Evolutionary conservation across 2,797 vertebrate species (phyloP).

Genomic region (Holocentrus rufus): DNA sequence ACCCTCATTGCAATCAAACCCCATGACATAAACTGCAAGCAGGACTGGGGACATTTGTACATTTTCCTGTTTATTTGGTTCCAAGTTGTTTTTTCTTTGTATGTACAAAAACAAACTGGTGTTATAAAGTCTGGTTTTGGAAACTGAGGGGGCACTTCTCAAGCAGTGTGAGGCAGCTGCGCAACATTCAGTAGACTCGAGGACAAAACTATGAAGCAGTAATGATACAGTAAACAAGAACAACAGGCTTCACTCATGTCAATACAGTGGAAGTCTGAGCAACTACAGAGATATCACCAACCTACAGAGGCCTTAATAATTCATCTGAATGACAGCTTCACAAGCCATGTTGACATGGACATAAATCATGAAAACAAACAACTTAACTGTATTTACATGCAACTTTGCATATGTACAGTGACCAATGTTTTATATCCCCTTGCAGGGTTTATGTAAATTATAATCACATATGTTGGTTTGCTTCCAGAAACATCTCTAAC

Average conservation of each 20-base stretch:
- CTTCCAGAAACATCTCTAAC: conserved; percentile 35
- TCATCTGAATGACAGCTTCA: conserved; percentile 27
- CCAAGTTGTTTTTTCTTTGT: conserved; percentile 68
- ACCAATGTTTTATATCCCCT: conserved; percentile 29
- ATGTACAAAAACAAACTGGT: conserved; percentile 72
- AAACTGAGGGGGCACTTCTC: conserved; percentile 56
- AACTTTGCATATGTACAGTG: conserved; percentile 51
- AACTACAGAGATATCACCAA: conserved; percentile 18
- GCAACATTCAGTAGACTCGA: conserved; percentile 48
- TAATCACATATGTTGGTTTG: conserved; percentile 39
- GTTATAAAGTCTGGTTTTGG: conserved; percentile 60
- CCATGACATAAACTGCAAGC: neutral
- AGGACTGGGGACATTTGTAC: conserved; percentile 6
- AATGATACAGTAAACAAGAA: conserved; percentile 63
- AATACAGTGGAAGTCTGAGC: conserved; percentile 30
- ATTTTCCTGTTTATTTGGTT: conserved; percentile 77
- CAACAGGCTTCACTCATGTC: conserved; percentile 45
- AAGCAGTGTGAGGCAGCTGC: conserved; percentile 51
- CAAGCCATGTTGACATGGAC: conserved; percentile 33
- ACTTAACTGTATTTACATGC: conserved; percentile 67
- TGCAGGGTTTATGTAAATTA: conserved; percentile 45
- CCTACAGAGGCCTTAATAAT: conserved; percentile 21
- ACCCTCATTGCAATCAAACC: neutral
- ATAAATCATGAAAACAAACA: conserved; percentile 49
- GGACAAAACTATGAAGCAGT: conserved; percentile 50